Evolutionary conservation across 2,797 vertebrate species (phyloP), one percentile per base, ranked within the genome.

Genomic region (Anguilla pacifica): DNA sequence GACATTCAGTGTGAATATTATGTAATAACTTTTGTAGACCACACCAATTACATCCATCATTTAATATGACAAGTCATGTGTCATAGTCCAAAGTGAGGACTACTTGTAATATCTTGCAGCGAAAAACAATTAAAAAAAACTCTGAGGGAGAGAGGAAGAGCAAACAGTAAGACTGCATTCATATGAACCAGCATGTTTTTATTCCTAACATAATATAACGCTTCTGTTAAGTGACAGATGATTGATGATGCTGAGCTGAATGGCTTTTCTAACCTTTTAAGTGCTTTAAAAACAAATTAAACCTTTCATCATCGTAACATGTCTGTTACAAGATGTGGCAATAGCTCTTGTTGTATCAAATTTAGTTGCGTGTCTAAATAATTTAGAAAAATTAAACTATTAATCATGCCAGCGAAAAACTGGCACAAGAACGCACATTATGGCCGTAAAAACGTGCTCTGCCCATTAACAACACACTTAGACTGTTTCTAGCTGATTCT

Each of bases 201-300:
- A 93, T 95, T 94, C 90, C 91, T 92, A 87, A 90, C 94, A 93
- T 93, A 94, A 95, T 95, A 91, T 94, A 94, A 94, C 94, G 94
- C 95, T 94, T 92, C 86, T 92, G 90, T 90, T 95, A 94, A 95
- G 92, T 95, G 95, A 96, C 94, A 95, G 88, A 96, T 97, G 96
- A 96, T 97, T 95, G 96, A 97, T 97, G 95, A 96, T 85, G 93
- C 93, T 90, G 94, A 94, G 90, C 74, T 89, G 87, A 91, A 93
- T 93, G 94, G 94, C 95, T 96, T 96, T 94, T 94, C 93, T 95
- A 95, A 96, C 96, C 94, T 94, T 89, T 90, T 95, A 95, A 96
- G 95, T 96, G 95, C 94, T 96, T 94, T 92, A 89, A 96, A 96
- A 96, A 96, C 96, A 96, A 96, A 96, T 96, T 95, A 94, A 95